These are phyloP conservation scores for Sylvilagus bachmani DNA, from an alignment of 2,113 vertebrate species.

Conservation along the genomic window DNA sequence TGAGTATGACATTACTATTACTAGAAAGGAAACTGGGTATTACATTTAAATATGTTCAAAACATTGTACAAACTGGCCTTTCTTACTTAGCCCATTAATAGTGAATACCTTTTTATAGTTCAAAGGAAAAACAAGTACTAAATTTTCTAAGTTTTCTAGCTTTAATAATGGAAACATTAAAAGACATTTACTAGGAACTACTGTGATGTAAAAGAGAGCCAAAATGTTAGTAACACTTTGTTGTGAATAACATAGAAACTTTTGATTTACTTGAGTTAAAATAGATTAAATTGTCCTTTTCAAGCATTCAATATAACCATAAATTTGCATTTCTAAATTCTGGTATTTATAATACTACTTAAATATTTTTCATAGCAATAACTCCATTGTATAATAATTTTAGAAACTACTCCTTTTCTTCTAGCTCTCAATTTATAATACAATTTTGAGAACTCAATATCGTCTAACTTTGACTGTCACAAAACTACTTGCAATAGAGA, in stretches of 20 bases:
- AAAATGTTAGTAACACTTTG: neutral
- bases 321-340: constrained; percentile 63
- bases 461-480: neutral
- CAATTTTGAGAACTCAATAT: neutral
- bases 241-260: constrained; percentile 56
- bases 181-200: neutral
- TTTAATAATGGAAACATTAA: neutral
- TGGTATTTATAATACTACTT: constrained; percentile 55
- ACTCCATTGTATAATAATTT: neutral
- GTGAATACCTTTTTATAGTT: constrained; percentile 31
- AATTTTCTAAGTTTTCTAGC: constrained; percentile 50
- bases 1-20: neutral
- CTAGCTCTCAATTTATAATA: neutral
- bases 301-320: constrained; percentile 58
- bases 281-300: constrained; percentile 58
- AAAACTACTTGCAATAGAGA: neutral
- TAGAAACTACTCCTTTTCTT: neutral
- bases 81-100: constrained; percentile 33
- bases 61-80: neutral
- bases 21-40: neutral
- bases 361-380: constrained; percentile 55
- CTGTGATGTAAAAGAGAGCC: neutral
- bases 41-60: constrained; percentile 28
- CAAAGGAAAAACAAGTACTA: constrained; percentile 52
- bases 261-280: constrained; percentile 71